Evolutionary conservation across 2,113 vertebrate genomes (phyloP).

Genomic region (Cinclus mexicanus): DNA sequence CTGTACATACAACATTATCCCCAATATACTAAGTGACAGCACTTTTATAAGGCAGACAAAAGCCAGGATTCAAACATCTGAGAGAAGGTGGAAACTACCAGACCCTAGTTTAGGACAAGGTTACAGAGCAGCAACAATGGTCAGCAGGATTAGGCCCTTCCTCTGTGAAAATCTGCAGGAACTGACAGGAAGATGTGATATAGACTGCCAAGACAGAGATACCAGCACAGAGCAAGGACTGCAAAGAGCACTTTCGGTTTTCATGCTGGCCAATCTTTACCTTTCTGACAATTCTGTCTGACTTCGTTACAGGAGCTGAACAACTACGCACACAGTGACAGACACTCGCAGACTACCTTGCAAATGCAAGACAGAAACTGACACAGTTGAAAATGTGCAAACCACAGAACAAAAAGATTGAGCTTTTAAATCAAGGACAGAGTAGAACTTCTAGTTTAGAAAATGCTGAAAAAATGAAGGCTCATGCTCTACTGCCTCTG

Average conservation of each 20-base stretch:
- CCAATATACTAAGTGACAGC: conserved; percentile 59
- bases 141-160: not conserved
- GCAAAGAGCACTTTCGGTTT: not conserved
- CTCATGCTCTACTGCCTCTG: not conserved
- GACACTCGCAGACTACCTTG: not conserved
- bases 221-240: not conserved
- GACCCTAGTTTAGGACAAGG: not conserved
- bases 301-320: not conserved
- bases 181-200: not conserved
- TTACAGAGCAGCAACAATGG: not conserved
- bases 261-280: not conserved
- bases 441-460: not conserved
- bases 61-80: conserved; percentile 40
- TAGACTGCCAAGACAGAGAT: not conserved
- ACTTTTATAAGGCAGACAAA: conserved; percentile 62
- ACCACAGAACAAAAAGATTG: not conserved
- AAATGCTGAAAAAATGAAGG: not conserved
- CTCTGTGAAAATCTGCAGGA: not conserved
- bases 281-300: not conserved
- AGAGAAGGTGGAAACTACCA: conserved; percentile 11
- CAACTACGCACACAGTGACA: not conserved
- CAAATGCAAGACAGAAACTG: not conserved
- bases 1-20: conserved; percentile 64
- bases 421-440: not conserved
- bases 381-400: not conserved